These are phyloP conservation scores for Tursiops truncatus DNA, from an alignment of 2,113 vertebrate genomes.

Conservation along the genomic window DNA sequence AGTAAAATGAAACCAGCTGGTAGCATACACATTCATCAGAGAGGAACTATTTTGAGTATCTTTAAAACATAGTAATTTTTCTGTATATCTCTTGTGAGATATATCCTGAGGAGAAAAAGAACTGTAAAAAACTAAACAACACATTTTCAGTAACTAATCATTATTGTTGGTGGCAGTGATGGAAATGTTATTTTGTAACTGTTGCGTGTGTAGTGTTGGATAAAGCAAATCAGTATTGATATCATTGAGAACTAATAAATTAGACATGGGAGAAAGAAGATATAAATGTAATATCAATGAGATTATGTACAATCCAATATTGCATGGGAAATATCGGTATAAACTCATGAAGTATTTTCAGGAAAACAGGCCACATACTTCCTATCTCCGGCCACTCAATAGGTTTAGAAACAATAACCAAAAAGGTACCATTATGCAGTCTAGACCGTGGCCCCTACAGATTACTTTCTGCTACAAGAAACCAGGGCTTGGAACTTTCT, in stretches of 20 bases:
- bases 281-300: neutral
- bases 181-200: neutral
- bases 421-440: neutral
- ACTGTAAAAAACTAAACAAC: neutral
- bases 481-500: neutral
- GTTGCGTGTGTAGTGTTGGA: neutral
- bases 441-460: neutral
- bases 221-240: neutral
- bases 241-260: neutral
- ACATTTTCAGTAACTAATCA: neutral
- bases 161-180: neutral
- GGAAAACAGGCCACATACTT: neutral
- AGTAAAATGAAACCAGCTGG: neutral
- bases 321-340: neutral
- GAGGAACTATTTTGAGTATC: neutral
- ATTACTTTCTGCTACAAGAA: neutral
- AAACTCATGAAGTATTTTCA: neutral
- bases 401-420: neutral
- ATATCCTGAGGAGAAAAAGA: neutral
- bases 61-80: slow-evolving; percentile 6
- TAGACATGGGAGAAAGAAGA: neutral
- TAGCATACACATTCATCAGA: neutral
- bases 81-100: neutral
- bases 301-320: neutral
- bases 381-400: neutral